phyloP scores from a whole-genome alignment of 2,113 vertebrate genomes.

The Dipodomys spectabilis region DNA sequence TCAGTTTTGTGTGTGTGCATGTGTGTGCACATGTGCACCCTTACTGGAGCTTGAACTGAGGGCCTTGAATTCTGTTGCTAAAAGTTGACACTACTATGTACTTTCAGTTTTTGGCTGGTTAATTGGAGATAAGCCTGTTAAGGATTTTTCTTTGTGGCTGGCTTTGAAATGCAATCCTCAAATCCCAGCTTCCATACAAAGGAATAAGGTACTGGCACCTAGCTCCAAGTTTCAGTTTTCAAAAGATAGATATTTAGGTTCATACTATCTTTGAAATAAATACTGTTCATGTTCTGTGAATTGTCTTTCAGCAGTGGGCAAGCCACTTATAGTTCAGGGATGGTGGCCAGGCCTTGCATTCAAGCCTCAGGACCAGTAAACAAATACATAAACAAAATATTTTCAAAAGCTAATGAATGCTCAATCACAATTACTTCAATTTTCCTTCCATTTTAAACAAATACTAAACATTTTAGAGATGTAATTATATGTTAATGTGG shows the following conservation, averaged over 20 bases:
- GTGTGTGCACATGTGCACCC: too few species aligned
- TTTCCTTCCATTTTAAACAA: not conserved
- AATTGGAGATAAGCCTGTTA: too few species aligned
- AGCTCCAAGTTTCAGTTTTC: not conserved
- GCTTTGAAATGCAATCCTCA: too few species aligned
- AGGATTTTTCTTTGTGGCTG: too few species aligned
- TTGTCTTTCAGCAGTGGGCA: constrained; percentile 2
- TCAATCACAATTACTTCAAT: not conserved
- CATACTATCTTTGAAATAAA: not conserved
- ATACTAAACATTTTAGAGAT: not conserved
- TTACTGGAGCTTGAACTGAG: too few species aligned
- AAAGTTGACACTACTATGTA: too few species aligned
- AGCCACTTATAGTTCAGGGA: not conserved
- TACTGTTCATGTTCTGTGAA: not conserved
- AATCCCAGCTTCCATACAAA: too few species aligned
- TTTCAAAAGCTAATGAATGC: not conserved
- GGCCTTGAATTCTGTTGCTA: too few species aligned
- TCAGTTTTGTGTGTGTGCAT: not conserved
- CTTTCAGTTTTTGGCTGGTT: too few species aligned
- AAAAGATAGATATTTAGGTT: not conserved
- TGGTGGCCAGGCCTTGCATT: too few species aligned
- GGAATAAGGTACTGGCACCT: too few species aligned
- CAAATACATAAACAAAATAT: not conserved
- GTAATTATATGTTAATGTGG: not conserved
- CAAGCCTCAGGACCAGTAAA: too few species aligned